Conservation (phyloP, 2,113 vertebrate species). For the Salvator merianae region DNA sequence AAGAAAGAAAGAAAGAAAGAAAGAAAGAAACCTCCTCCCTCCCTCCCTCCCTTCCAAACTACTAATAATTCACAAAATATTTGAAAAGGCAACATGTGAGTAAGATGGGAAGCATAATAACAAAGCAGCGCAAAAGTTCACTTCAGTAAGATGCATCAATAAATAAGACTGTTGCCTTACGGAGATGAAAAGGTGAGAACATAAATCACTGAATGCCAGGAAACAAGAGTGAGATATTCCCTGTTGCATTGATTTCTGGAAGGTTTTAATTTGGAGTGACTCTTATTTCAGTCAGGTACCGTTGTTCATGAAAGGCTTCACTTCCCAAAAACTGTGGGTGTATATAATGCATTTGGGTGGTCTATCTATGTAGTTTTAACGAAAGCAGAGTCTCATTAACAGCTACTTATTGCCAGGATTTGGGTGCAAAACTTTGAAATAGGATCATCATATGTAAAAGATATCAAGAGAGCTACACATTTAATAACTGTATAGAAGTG, state of each 20-base stretch:
- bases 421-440: neutral
- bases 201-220: conserved; percentile 39
- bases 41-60: neutral
- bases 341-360: conserved; percentile 27
- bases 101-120: conserved; percentile 58
- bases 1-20: neutral
- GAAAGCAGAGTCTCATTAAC: conserved; percentile 20
- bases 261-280: conserved; percentile 23
- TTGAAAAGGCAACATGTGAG: conserved; percentile 62
- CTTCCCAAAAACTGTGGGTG: conserved; percentile 35
- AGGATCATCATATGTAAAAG: no score
- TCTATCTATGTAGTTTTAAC: rapidly evolving
- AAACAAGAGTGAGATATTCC: conserved; percentile 38
- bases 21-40: neutral
- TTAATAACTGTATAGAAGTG: no score
- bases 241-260: conserved; percentile 41
- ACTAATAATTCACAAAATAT: conserved; percentile 48
- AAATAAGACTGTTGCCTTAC: conserved; percentile 44
- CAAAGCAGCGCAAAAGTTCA: conserved; percentile 50
- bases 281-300: neutral
- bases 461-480: no score
- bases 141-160: conserved; percentile 56
- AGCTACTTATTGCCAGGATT: neutral
- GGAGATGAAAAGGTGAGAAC: conserved; percentile 54
- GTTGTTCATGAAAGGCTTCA: conserved; percentile 15